Evolutionary conservation across 2,797 vertebrate species (phyloP), one percentile per base, ranked within the genome.

Genomic region (Cirrhinus mrigala): DNA sequence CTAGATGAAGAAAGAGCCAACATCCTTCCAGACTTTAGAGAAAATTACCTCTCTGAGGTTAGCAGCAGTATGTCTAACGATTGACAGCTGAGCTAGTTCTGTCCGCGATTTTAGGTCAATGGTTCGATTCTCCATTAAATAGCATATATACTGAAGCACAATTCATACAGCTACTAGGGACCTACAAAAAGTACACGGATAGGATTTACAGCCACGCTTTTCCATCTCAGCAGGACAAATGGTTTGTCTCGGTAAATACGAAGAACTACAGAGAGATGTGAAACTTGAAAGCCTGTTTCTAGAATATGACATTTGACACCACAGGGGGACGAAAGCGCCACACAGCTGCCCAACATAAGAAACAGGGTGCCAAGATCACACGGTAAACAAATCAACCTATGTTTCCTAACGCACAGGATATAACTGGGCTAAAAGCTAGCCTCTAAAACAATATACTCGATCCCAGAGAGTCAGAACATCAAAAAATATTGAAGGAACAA

Each of bases 291-390:
- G n/a, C 8, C 33, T 66, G 62, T 48, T 74, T 29, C 84, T 79
- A 71, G 37, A 74, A 77, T 85, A 82, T 86, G 69, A 86, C 60
- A 50, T 62, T 50, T 75, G 85, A 78, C 85, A 83, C 86, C 70
- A 27, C 29, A 68, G 54, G 33, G 1, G 24, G 15, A 76, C 8
- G 40, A n/a, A 56, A 33, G 7, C 12, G 1, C 22, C 5, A 77
- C 40, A 76, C 52, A 46, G 40, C 80, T 62, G 44, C 27, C 48
- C 40, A 37, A 46, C 8, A 68, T 6, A 75, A 3, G 46, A 20
- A 16, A 58, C 14, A 27, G 29, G 14, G 6, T 73, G 50, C 29
- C 14, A 24, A 27, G 78, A 74, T 62, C 2, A 37, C 16, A 44
- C 15, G 22, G 14, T 40, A 58, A 81, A 79, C 22, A 44, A 14